Percentiles rank a stretch among this genome's conserved stretches.
Conservation (phyloP, 2,888 invertebrate species). For the Ophion obscuratus region DNA sequence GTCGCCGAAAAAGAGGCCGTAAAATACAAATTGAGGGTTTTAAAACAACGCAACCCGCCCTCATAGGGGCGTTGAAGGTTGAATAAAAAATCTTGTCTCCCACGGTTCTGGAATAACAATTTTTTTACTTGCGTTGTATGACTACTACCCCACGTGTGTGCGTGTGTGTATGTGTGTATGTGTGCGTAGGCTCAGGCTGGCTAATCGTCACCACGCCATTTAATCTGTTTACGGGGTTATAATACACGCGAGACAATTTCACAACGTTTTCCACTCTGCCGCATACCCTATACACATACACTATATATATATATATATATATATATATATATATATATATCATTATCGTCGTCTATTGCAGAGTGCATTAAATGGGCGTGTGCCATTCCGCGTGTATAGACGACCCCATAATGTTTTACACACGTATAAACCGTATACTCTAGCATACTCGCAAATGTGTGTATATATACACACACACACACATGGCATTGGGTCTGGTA, state of each 20-base stretch:
- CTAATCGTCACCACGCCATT: conserved; percentile 73
- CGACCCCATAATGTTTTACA: conserved; percentile 2
- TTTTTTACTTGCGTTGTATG: no score
- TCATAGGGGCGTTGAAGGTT: no score
- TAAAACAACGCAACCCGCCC: no score
- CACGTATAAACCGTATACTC: conserved; percentile 19
- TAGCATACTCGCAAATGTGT: not conserved
- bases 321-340: not conserved
- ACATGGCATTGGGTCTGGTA: conserved; percentile 40
- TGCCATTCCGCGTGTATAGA: conserved; percentile 40
- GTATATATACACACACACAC: not conserved
- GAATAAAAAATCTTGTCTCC: no score
- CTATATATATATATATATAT: not conserved
- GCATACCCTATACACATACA: not conserved
- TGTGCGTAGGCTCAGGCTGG: conserved; percentile 54
- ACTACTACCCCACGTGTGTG: no score
- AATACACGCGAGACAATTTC: conserved; percentile 69
- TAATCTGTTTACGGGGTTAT: conserved; percentile 76
- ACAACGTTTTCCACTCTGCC: conserved; percentile 49
- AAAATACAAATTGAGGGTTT: no score
- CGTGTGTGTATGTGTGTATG: not conserved
- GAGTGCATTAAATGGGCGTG: conserved; percentile 69
- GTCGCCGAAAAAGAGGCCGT: no score
- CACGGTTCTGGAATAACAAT: no score
- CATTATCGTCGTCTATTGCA: conserved; percentile 20